Evolutionary conservation across 2,797 vertebrate species (phyloP), one percentile per base, ranked within the genome.

Genomic region (Chromis chromis): DNA sequence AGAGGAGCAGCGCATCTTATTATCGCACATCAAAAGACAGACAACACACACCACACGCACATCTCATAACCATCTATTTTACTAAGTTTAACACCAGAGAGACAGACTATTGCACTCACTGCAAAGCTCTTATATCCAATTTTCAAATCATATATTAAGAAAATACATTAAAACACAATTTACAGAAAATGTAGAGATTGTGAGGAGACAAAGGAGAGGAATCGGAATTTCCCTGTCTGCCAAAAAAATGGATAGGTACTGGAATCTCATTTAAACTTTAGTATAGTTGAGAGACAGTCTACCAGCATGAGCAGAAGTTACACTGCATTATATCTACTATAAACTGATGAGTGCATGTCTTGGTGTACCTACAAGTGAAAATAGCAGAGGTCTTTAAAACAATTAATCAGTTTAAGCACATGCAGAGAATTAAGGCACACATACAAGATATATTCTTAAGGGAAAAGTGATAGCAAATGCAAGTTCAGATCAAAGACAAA

Each of bases 1-100:
- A 82, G 75, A 77, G 50, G 31, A 76, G 80, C 61, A 60, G 36
- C 9, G 56, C 42, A 70, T 70, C 75, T 67, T 71, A 86, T 88
- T 78, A 86, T 63, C 77, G 69, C 36, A 70, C 36, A 78, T 84
- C 86, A 91, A 82, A 87, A 70, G 69, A 72, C 48, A 66, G 63
- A 77, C 39, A 25, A 19, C 44, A 46, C 53, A 76, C 56, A 69
- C 70, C 50, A 60, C 49, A 46, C 64, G n/a, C 40, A 67, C 60
- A 58, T 55, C 70, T 77, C 10, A 78, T 19, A 33, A 25, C 22
- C 55, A 56, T 16, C 21, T 70, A 7, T 80, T 83, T 67, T 42
- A 50, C 13, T 55, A 60, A 52, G 72, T 70, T 71, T 64, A 83
- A 79, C 21, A 81, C 56, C 49, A 66, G 44, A 74, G 53, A 42